phyloP scores from a whole-genome alignment of 2,888 invertebrate genomes.

The Heterodera filipjevi region DNA sequence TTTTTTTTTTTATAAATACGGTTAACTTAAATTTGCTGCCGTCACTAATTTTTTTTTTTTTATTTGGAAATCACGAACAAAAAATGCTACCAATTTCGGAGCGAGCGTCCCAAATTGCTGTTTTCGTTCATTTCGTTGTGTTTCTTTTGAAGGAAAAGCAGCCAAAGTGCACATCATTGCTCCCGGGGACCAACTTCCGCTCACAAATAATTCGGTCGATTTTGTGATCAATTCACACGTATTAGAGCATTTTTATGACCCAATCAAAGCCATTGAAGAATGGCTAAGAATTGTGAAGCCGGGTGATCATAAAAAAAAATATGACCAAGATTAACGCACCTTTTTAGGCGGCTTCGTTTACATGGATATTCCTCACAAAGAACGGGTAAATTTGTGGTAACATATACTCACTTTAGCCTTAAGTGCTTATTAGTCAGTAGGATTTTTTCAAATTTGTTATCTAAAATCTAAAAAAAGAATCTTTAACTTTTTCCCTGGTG shows the following conservation, averaged over 20 bases:
- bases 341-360: constrained; percentile 25
- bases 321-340: neutral
- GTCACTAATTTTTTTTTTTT: no score
- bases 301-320: neutral
- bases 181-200: constrained; percentile 30
- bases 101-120: no score
- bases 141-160: neutral
- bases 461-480: no score
- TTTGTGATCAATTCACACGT: constrained; percentile 37
- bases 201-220: constrained; percentile 33
- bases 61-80: no score
- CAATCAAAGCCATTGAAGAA: constrained; percentile 32
- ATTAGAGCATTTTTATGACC: constrained; percentile 35
- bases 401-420: no score
- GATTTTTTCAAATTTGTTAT: no score
- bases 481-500: no score
- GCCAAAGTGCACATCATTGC: constrained; percentile 21
- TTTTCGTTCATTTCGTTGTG: neutral
- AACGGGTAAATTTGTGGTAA: no score
- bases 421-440: no score
- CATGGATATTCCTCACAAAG: constrained; percentile 35
- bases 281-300: constrained; percentile 35
- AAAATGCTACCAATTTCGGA: no score
- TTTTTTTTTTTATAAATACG: no score
- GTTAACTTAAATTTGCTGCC: no score